Percentiles rank a stretch among this genome's conserved stretches.
phyloP scores from a whole-genome alignment of 2,888 invertebrate species.

The Drosophila stalkeri region DNA sequence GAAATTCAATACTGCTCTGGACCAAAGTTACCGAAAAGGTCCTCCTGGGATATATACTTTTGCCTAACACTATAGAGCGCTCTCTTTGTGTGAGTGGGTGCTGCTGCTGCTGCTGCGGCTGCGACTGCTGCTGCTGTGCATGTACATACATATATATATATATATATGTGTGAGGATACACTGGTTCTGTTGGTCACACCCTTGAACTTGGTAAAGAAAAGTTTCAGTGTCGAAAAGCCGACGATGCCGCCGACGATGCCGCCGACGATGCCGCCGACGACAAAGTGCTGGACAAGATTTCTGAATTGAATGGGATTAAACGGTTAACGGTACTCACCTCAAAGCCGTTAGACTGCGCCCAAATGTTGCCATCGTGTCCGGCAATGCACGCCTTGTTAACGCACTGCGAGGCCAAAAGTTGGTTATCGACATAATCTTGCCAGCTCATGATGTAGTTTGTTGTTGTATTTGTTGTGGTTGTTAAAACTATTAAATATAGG shows the following conservation, averaged over 20 bases:
- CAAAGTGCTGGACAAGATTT: conserved; percentile 20
- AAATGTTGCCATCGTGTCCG: conserved; percentile 97
- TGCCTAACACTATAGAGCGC: conserved; percentile 13
- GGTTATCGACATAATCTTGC: conserved; percentile 99
- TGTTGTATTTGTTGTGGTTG: conserved; percentile 56
- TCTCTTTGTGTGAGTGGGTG: conserved; percentile 33
- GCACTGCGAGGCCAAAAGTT: conserved; percentile 97
- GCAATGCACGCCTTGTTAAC: conserved; percentile 97
- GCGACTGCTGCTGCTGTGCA: background rate
- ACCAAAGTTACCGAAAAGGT: background rate
- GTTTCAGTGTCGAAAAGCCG: conserved; percentile 42
- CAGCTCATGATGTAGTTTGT: conserved; percentile 91
- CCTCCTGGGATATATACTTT: conserved; percentile 31
- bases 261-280: no score
- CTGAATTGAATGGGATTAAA: conserved; percentile 7
- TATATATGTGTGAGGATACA: conserved; percentile 25
- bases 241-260: no score
- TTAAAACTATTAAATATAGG: conserved; percentile 59
- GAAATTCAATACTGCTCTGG: background rate
- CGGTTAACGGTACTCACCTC: conserved; percentile 90
- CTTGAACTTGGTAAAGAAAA: conserved; percentile 83
- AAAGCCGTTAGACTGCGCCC: conserved; percentile 97
- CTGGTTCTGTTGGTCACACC: conserved; percentile 81
- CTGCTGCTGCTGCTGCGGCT: background rate
- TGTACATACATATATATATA: conserved; percentile 4